Conservation (phyloP, 1,140 invertebrate genomes). For the Pararge aegeria region DNA sequence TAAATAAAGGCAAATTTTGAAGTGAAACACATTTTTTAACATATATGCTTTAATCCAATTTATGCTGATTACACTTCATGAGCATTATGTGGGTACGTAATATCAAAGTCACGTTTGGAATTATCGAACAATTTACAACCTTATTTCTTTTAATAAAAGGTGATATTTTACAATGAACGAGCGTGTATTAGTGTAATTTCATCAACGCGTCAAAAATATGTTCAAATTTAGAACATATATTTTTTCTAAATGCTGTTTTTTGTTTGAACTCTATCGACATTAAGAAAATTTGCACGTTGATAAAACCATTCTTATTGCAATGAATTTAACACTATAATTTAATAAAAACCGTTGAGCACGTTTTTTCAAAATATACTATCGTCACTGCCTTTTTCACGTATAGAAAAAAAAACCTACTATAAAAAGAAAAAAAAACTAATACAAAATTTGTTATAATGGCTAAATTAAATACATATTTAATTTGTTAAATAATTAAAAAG, state of each 20-base stretch:
- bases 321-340: conserved; percentile 18
- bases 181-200: conserved; percentile 18
- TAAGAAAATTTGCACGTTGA: too few relatives aligned
- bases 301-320: conserved; percentile 25
- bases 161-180: conserved; percentile 60
- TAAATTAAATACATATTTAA: neutral
- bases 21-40: conserved; percentile 48
- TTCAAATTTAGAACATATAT: neutral
- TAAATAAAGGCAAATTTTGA: conserved; percentile 3
- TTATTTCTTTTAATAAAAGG: conserved; percentile 53
- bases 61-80: conserved; percentile 72
- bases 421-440: too few relatives aligned
- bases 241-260: too few relatives aligned
- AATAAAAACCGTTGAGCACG: neutral
- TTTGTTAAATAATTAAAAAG: neutral
- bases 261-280: too few relatives aligned
- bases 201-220: conserved; percentile 17
- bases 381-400: neutral
- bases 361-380: neutral
- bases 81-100: conserved; percentile 63
- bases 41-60: conserved; percentile 73
- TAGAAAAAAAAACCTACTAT: too few relatives aligned
- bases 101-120: conserved; percentile 74
- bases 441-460: neutral
- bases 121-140: conserved; percentile 74